These are phyloP conservation scores for Lepidocyrtoides sp. DNA, from an alignment of 2,888 invertebrate genomes.

Conservation along the genomic window DNA sequence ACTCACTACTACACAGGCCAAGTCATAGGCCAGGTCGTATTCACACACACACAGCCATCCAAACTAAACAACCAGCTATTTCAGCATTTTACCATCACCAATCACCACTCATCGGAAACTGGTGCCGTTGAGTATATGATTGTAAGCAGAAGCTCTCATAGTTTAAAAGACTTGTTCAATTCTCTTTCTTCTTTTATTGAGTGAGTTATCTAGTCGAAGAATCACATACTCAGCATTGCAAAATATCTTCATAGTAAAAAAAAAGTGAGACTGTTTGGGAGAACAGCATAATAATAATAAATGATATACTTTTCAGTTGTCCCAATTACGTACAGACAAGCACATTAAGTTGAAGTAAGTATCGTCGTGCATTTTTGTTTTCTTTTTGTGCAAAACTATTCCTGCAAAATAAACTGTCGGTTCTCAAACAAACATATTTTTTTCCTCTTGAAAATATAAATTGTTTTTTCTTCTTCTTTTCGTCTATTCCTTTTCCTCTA, in stretches of 20 bases:
- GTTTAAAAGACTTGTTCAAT: conserved; percentile 16
- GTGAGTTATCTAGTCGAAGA: conserved; percentile 37
- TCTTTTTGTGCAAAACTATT: no score
- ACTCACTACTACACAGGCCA: no score
- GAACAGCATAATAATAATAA: background rate
- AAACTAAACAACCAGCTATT: background rate
- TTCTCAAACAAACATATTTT: conserved; percentile 12
- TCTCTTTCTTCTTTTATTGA: background rate
- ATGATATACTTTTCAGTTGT: background rate
- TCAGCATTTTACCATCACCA: background rate
- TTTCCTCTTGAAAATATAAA: background rate
- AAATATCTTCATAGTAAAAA: background rate
- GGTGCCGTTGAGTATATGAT: background rate
- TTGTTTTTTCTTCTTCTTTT: background rate
- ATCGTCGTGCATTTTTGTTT: no score
- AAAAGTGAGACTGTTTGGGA: background rate
- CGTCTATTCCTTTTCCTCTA: background rate
- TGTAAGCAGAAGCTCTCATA: background rate
- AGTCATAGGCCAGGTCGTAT: no score
- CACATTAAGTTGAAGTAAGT: no score
- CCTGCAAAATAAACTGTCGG: no score
- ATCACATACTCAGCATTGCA: conserved; percentile 44
- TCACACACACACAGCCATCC: background rate
- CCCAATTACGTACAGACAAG: conserved; percentile 45
- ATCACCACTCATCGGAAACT: background rate